Conservation (phyloP, 2,113 vertebrate species). For the Jacana jacana region DNA sequence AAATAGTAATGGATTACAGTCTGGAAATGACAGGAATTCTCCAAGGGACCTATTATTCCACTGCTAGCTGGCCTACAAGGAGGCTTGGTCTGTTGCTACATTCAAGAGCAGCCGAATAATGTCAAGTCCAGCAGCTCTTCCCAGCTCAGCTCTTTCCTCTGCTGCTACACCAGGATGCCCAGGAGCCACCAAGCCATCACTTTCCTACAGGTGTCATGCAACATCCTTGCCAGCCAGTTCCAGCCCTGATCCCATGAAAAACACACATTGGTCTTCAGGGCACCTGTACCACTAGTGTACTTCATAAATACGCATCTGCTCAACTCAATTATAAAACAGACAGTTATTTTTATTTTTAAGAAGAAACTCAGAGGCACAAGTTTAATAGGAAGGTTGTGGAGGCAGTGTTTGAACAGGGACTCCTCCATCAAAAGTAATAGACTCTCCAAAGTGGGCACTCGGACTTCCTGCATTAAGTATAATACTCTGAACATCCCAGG, state of each 20-base stretch:
- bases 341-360: neutral
- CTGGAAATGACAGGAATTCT: constrained; percentile 1
- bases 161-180: neutral
- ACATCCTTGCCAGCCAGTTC: neutral
- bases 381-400: neutral
- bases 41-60: neutral
- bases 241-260: neutral
- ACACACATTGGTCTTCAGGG: neutral
- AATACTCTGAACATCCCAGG: neutral
- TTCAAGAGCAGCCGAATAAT: neutral
- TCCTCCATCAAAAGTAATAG: neutral
- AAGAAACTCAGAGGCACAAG: neutral
- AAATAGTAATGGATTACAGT: neutral
- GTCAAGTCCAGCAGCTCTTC: neutral
- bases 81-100: neutral
- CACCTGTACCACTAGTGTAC: neutral
- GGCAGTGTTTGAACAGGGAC: neutral
- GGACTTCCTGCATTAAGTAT: neutral
- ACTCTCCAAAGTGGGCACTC: neutral
- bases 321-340: neutral
- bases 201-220: neutral
- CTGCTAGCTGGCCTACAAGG: neutral
- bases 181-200: neutral
- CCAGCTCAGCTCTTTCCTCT: neutral
- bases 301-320: neutral